Evolutionary conservation across 2,113 vertebrate species (phyloP).

Genomic region (Cepphus grylle): DNA sequence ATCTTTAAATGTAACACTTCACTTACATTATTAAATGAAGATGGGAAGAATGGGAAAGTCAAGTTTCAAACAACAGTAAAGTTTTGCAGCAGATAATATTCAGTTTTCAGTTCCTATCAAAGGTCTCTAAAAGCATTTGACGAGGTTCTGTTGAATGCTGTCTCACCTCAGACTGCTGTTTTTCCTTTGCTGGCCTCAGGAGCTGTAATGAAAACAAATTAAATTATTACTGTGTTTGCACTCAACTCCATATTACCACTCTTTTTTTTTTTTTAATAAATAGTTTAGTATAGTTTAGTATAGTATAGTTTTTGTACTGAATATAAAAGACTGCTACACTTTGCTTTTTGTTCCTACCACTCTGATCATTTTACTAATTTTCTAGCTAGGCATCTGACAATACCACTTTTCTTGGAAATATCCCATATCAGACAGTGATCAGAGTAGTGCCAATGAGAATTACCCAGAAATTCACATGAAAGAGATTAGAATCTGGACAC

Average conservation of each 20-base stretch:
- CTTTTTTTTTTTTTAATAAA: background rate
- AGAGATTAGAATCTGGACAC: background rate
- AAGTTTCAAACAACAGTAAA: background rate
- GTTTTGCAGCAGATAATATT: background rate
- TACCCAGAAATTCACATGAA: background rate
- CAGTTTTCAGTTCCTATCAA: background rate
- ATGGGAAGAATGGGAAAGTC: background rate
- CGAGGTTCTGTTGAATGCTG: background rate
- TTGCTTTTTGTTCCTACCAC: background rate
- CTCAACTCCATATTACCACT: background rate
- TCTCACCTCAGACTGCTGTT: background rate
- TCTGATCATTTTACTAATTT: background rate
- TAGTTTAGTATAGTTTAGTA: too few relatives aligned
- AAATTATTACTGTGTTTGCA: background rate
- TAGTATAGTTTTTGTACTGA: background rate
- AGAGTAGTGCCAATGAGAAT: background rate
- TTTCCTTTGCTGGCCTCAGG: background rate
- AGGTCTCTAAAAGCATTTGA: background rate
- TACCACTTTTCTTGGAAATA: background rate
- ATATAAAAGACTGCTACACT: background rate
- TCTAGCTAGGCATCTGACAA: background rate
- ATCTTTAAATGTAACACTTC: background rate
- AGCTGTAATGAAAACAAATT: constrained; percentile 4
- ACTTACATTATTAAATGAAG: background rate
- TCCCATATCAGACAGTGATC: background rate